Evolutionary conservation across 2,797 vertebrate species (phyloP).

Genomic region (Takifugu ocellatus): DNA sequence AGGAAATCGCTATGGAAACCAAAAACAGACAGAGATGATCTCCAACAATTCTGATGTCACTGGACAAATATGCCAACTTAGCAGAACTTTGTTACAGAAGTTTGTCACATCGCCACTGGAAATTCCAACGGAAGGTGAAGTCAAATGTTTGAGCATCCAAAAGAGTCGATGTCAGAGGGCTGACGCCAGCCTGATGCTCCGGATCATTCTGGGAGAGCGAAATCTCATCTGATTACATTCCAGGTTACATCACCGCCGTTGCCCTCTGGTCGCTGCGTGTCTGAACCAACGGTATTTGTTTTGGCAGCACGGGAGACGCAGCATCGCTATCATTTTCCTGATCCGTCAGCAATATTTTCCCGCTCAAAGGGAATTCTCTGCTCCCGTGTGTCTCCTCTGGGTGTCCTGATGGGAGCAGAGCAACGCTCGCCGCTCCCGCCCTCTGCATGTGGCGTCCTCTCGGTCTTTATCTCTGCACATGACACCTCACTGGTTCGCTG

Average conservation of each 20-base stretch:
- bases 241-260: conserved; percentile 3
- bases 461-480: conserved; percentile 20
- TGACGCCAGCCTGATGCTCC: no score
- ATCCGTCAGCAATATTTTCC: conserved; percentile 41
- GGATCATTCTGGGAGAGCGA: no score
- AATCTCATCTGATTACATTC: not conserved
- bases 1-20: no score
- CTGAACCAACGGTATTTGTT: conserved; percentile 23
- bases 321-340: conserved; percentile 22
- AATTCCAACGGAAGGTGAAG: no score
- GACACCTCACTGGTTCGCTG: conserved; percentile 38
- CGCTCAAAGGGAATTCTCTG: conserved; percentile 10
- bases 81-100: no score
- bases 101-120: no score
- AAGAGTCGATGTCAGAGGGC: no score
- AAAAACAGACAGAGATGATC: no score
- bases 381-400: conserved; percentile 24
- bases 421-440: conserved; percentile 9
- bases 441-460: conserved; percentile 3
- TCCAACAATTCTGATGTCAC: no score
- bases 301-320: conserved; percentile 20
- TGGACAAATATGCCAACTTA: no score
- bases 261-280: conserved; percentile 18
- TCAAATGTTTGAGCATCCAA: no score
- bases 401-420: conserved; percentile 24